phyloP scores from a whole-genome alignment of 2,113 vertebrate species.

The Nesoenas mayeri region DNA sequence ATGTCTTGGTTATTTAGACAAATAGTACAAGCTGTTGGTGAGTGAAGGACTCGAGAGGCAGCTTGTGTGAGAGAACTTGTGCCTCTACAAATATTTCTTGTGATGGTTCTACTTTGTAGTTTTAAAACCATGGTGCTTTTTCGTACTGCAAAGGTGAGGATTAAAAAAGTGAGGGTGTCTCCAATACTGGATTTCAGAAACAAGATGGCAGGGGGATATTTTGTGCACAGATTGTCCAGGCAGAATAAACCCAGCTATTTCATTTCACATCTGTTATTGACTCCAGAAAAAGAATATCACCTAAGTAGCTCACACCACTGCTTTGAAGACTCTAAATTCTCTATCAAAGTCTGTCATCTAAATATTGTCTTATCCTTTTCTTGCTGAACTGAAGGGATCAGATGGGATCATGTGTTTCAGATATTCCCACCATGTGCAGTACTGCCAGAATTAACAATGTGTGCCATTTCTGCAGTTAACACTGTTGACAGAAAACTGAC shows the following conservation, averaged over 20 bases:
- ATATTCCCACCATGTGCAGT: background rate
- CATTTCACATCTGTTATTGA: background rate
- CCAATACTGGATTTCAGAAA: background rate
- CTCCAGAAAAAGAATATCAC: background rate
- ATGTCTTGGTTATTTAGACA: background rate
- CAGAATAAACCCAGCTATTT: background rate
- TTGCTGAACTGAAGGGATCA: background rate
- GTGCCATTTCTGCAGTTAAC: background rate
- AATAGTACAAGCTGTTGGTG: background rate
- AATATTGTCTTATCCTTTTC: background rate
- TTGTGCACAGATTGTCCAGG: background rate
- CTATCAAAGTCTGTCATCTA: background rate
- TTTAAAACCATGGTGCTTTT: background rate
- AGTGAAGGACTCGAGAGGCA: background rate
- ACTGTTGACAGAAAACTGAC: constrained; percentile 28
- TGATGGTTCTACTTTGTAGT: background rate
- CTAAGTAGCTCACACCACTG: background rate
- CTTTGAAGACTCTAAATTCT: background rate
- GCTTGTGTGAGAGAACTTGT: background rate
- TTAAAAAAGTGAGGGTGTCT: background rate
- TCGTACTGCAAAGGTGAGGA: background rate
- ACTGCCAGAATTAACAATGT: background rate
- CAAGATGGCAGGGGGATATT: background rate
- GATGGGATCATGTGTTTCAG: background rate
- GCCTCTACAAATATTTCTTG: background rate